Conservation (phyloP, 1,140 invertebrate genomes). For the Acromyrmex charruanus region DNA sequence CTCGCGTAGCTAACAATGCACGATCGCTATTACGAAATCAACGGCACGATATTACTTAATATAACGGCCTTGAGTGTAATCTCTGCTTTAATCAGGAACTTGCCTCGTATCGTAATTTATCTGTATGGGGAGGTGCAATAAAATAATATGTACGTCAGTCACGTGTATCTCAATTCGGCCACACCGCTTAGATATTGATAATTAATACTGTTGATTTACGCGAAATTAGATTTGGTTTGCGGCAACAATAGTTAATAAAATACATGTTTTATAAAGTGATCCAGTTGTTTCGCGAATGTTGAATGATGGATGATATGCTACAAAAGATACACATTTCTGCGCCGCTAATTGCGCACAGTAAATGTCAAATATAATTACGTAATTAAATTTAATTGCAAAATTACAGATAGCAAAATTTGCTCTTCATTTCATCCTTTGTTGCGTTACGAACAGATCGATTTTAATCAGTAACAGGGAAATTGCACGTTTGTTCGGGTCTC, state of each 20-base stretch:
- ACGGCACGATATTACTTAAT: slow-evolving; percentile 49
- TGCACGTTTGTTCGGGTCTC: slow-evolving; percentile 27
- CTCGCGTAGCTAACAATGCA: not conserved
- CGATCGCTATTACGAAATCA: slow-evolving; percentile 49
- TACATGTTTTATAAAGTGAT: not conserved
- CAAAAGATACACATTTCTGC: not conserved
- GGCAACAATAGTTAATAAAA: not conserved
- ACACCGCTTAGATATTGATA: not conserved
- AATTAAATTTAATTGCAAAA: slow-evolving; percentile 21
- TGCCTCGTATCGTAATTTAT: slow-evolving; percentile 47
- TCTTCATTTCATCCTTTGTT: not conserved
- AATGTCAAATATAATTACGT: slow-evolving; percentile 12
- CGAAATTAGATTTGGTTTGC: slow-evolving; percentile 1
- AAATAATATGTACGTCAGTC: slow-evolving; percentile 27
- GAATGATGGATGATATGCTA: not conserved
- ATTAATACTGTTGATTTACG: not conserved
- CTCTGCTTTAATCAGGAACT: slow-evolving; percentile 44
- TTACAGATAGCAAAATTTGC: not conserved
- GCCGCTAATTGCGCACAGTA: not conserved
- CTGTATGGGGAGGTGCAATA: slow-evolving; percentile 21
- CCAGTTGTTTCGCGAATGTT: not conserved
- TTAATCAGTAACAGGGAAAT: not conserved
- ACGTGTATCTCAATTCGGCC: not conserved
- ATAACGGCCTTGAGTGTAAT: slow-evolving; percentile 37
- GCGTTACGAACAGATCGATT: not conserved